Base-by-base conservation (phyloP, 2,797 vertebrate species). In the Zenarchopterus dispar region DNA sequence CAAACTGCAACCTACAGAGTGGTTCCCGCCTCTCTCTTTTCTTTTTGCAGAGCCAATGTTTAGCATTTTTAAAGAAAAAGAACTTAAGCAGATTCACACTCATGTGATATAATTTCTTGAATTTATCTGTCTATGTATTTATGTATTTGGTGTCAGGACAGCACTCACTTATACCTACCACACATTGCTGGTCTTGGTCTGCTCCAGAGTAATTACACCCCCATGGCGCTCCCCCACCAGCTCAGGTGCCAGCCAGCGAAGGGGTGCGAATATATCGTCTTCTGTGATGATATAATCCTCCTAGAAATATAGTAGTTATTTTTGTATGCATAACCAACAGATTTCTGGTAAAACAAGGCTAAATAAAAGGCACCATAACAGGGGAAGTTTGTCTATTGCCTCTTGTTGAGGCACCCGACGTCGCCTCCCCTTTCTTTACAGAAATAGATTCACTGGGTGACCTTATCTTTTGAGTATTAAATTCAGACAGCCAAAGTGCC, bases 221-320 rank as follows among this genome's bases (percentile, higher is more conserved):
- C 98, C 96, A 75, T 97, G 97, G 73, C 97, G 96, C 78, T 95
- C 96, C 5, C 95, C 97, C 70, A 98, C 92, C 84, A 99, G 91
- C 75, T 99, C 97, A 24, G 97, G 97, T 70, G 97, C 96, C 78
- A 94, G 94, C 97, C 97, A 99, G 61, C 97, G 95, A 23, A 99
- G 93, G 33, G 97, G 95, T 23, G 98, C 81, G 19, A 94, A 88
- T 60, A 95, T 96, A 62, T 98, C 95, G 74, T 97, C 97, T 78
- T 96, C 94, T 39, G 95, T 95, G 82, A 97, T 96, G 89, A 98
- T 94, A 74, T 99, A 99, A 93, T 99, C 97, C 75, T 98, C 97
- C 97, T 99, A 81, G 28, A 75, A 80, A 46, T 61, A 66, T 23
- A 55, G 2, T 23, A 15, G 26, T 39, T 44, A 5, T 26, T 24